Percentiles rank a stretch among this genome's conserved stretches.
Conservation (phyloP, 1,140 invertebrate genomes). For the Trichonephila clavipes region DNA sequence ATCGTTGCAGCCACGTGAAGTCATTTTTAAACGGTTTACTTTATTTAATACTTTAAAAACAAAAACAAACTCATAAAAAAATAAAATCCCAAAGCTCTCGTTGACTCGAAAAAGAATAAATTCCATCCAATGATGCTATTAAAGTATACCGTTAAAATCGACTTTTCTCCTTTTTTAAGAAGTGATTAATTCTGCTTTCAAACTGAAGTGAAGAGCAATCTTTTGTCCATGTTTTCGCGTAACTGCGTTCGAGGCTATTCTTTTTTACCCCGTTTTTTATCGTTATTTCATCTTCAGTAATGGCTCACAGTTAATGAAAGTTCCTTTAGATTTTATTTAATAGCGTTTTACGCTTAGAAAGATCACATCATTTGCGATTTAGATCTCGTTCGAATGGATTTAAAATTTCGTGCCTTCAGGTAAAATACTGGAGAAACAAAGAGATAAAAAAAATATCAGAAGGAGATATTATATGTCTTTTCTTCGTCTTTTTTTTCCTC, state of each 20-base stretch:
- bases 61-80: not conserved
- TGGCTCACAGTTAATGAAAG: constrained; percentile 53
- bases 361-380: constrained; percentile 47
- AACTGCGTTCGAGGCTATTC: constrained; percentile 28
- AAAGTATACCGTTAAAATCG: constrained; percentile 22
- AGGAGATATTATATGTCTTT: not conserved
- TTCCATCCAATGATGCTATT: constrained; percentile 22
- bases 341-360: constrained; percentile 37
- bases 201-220: constrained; percentile 53
- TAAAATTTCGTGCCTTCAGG: constrained; percentile 13
- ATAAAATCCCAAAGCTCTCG: not conserved
- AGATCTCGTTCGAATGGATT: not conserved
- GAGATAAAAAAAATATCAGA: not conserved
- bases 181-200: constrained; percentile 63
- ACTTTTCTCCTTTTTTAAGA: constrained; percentile 23
- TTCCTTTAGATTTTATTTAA: constrained; percentile 54
- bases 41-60: not conserved
- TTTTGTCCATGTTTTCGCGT: constrained; percentile 29
- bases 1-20: not conserved
- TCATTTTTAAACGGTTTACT: constrained; percentile 15
- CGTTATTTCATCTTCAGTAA: constrained; percentile 26
- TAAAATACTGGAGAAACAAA: not conserved
- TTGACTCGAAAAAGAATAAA: not conserved
- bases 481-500: not conserved
- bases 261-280: constrained; percentile 1